Evolutionary conservation across 2,888 invertebrate species (phyloP), one percentile per base, ranked within the genome.

Genomic region (Diaperis boleti): DNA sequence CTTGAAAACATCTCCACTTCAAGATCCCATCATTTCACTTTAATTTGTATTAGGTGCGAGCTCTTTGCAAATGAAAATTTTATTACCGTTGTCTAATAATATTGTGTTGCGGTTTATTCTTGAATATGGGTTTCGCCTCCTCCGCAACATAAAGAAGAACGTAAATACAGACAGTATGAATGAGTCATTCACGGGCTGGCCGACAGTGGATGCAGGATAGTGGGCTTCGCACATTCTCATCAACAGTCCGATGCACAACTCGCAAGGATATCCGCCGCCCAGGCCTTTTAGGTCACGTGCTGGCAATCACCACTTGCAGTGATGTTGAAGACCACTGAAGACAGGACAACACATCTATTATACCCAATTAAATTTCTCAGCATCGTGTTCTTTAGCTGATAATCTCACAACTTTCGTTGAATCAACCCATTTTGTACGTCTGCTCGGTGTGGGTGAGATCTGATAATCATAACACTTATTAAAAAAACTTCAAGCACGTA

Each of bases 211-310:
- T 67, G 70, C 62, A 66, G 67, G 68, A 69, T 70, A 69, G 70
- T 70, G 68, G 74, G 71, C 68, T 71, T 69, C 70, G 69, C 66
- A 29, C 67, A 68, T 62, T 68, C 76, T 76, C 75, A 76, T 76
- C 76, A 76, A 71, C 74, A 75, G 74, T 76, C 75, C 68, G 67
- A 57, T 67, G 70, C 68, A 70, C 73, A 70, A 70, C 71, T 70
- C 67, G 69, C 71, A 71, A 76, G 76, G 76, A 76, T 76, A 75
- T 76, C 76, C 76, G 76, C 74, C 73, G 72, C 71, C 69, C 70
- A 72, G 18, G 41, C 49, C 59, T 47, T 54, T 47, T 63, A 49
- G 37, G 50, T 63, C 63, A 52, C 52, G 52, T 52, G 52, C 39
- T 52, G 26, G 17, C 52, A 52, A 56, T 56, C 56, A 56, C 56